A percentile compares a stretch with the other conserved stretches of the same genome.
Conservation (phyloP, 2,797 vertebrate species). For the Tokudaia tokunoshimensis region DNA sequence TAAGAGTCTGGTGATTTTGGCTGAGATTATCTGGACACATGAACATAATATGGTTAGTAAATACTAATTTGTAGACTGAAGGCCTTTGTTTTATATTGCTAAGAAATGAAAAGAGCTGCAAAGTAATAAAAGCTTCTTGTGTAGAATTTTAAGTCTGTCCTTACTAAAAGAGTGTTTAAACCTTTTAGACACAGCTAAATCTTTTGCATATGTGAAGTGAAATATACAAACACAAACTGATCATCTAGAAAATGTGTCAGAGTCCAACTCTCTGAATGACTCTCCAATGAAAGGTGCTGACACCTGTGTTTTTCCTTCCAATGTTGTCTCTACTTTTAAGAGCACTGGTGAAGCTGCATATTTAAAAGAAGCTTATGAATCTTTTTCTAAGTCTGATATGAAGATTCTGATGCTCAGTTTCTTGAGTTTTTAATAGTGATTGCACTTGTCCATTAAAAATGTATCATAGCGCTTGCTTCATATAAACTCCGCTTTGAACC, state of each 20-base stretch:
- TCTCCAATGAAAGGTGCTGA: background rate
- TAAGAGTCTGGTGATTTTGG: background rate
- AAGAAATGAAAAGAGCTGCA: slow-evolving; percentile 44
- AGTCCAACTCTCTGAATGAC: background rate
- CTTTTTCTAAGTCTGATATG: background rate
- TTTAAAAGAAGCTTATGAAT: background rate
- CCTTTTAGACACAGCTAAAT: slow-evolving; percentile 47
- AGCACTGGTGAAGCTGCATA: background rate
- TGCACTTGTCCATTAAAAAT: background rate
- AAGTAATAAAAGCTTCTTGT: slow-evolving; percentile 6
- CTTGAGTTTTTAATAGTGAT: background rate
- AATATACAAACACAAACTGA: slow-evolving; percentile 35
- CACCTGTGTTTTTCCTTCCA: background rate
- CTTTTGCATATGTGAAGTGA: background rate
- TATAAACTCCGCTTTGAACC: background rate
- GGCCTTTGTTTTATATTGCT: slow-evolving; percentile 33
- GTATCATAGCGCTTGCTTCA: background rate
- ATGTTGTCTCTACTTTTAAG: background rate
- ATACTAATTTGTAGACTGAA: background rate
- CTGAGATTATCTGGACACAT: background rate
- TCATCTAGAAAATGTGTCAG: background rate
- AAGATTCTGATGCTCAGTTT: slow-evolving; percentile 35
- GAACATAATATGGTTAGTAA: slow-evolving; percentile 9
- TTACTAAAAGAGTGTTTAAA: background rate
- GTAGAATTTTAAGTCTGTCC: slow-evolving; percentile 41